Conservation (phyloP, 2,113 vertebrate genomes). For the Vulpes vulpes region DNA sequence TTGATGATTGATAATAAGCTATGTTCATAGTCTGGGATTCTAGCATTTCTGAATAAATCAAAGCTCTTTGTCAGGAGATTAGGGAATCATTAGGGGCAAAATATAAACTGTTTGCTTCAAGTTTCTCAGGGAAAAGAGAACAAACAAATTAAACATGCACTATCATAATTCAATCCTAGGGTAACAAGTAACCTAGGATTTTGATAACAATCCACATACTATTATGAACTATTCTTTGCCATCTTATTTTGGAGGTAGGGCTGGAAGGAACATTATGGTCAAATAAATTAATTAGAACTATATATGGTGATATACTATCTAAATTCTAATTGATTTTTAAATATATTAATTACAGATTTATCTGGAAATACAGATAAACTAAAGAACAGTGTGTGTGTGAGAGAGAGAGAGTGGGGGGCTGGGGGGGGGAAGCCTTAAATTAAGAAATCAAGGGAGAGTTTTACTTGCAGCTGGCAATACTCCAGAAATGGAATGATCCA, state of each 20-base stretch:
- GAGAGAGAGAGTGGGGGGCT: background rate
- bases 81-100: background rate
- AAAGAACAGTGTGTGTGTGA: background rate
- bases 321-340: conserved; percentile 6
- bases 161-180: background rate
- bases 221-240: background rate
- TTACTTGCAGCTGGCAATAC: background rate
- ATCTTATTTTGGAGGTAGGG: background rate
- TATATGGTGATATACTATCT: background rate
- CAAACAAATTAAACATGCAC: background rate
- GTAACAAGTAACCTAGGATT: background rate
- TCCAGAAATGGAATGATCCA: background rate
- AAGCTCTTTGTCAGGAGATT: background rate
- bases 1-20: background rate
- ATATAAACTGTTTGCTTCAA: background rate
- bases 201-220: background rate
- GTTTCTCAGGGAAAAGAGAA: background rate
- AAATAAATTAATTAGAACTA: conserved; percentile 51
- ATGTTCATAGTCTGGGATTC: background rate
- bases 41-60: conserved; percentile 13
- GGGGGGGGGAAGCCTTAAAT: background rate
- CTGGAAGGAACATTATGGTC: background rate
- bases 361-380: background rate
- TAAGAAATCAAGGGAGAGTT: background rate
- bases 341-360: background rate